Base-by-base conservation (phyloP, 2,113 vertebrate species). In the Oostethus manadensis region DNA sequence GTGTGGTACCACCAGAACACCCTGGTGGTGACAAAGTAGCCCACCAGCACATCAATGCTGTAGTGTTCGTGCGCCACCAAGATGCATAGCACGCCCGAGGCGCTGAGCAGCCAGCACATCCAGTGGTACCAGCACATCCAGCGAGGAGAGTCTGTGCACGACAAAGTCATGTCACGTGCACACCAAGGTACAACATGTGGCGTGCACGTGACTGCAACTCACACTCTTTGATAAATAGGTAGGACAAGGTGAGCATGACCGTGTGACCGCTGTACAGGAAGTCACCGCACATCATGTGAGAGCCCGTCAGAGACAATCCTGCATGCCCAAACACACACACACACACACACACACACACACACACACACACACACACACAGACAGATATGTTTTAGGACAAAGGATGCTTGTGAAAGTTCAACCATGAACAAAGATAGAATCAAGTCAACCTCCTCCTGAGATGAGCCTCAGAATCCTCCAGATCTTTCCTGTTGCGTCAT, bases 161-260 rank as follows among this genome's bases (percentile, higher is more conserved):
- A 22, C 14, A 51, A 38, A 62, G 13, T 4, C 0, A 8, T 26
- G n/a, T 20, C n/a, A 22, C 21, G 8, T 20, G 13, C 2, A 6
- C 21, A 8, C 46, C 46, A n/a, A n/a, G n/a, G n/a, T n/a, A n/a
- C n/a, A n/a, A 21, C 46, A 22, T 8, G 18, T n/a, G 18, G n/a
- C 6, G 1, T 46, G 6, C 45, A 18, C 8, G 11, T 21, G 46
- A 48, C 3, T 1, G 17, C 45, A 0, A 91, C 95, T 95, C 86
- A 99, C 96, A 99, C 88, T 99, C 95, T 69, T 92, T 94, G 85
- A 98, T 97, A 90, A 99, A 99, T 55, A 99, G 86, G 70, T 97
- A 99, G 16, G 92, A 93, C 43, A 99, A 90, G 0, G 96, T 98
- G 59, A 96, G 81, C 63, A 93, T 84, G 57, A 99, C 93, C 0